phyloP scores from a whole-genome alignment of 64 coral and sea anemone genomes.

The Montipora sp. region DNA sequence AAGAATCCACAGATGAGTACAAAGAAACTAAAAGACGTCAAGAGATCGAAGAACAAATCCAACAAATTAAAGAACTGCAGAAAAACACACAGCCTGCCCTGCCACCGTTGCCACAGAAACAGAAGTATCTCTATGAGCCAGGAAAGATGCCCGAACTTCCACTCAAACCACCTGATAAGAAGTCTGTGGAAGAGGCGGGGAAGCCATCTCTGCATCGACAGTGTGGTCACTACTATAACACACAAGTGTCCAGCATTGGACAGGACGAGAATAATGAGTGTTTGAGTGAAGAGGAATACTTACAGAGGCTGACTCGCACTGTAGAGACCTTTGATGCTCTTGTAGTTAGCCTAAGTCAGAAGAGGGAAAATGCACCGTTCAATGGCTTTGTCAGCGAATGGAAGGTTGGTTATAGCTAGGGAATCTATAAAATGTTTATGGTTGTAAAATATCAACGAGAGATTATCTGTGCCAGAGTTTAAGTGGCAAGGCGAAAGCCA shows the following conservation, averaged over 20 bases:
- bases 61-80: constrained; percentile 60
- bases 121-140: constrained; percentile 58
- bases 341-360: constrained; percentile 33
- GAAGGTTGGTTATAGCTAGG: constrained; percentile 26
- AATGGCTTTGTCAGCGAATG: constrained; percentile 62
- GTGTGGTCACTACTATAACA: constrained; percentile 75
- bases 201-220: constrained; percentile 68
- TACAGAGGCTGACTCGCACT: constrained; percentile 37
- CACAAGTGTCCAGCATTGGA: constrained; percentile 49
- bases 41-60: constrained; percentile 57
- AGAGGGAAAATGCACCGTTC: constrained; percentile 7
- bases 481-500: too few species aligned
- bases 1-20: background rate
- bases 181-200: background rate
- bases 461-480: too few species aligned
- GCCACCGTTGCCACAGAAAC: constrained; percentile 1
- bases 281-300: constrained; percentile 54
- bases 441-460: too few species aligned
- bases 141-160: constrained; percentile 42
- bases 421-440: background rate
- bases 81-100: constrained; percentile 6
- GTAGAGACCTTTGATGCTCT: constrained; percentile 67
- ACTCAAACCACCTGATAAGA: constrained; percentile 7
- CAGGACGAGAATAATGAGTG: constrained; percentile 62
- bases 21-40: constrained; percentile 2